Percentiles rank a stretch among this genome's conserved stretches.
phyloP scores from a whole-genome alignment of 1,140 invertebrate species.

The Lucilia sericata region DNA sequence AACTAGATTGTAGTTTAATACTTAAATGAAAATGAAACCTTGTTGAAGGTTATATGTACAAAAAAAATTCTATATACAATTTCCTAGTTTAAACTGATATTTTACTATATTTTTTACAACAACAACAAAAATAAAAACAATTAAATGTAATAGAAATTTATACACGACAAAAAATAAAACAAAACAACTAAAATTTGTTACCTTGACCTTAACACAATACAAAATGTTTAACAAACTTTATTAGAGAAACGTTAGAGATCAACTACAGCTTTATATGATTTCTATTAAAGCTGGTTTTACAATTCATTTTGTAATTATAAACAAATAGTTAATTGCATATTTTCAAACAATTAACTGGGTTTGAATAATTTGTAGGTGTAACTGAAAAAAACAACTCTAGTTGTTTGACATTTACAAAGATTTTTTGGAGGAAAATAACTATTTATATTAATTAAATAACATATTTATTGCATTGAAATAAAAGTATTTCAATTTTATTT shows the following conservation, averaged over 20 bases:
- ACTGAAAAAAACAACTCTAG: background rate
- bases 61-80: background rate
- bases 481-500: too few relatives aligned
- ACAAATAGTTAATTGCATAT: background rate
- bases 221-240: slow-evolving; percentile 3
- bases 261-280: background rate
- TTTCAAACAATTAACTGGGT: background rate
- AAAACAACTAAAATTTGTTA: slow-evolving; percentile 46
- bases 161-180: background rate
- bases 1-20: background rate
- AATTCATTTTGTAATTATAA: too few relatives aligned
- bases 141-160: slow-evolving; percentile 30
- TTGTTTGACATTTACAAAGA: too few relatives aligned
- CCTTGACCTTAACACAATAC: slow-evolving; percentile 66
- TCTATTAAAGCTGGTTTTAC: background rate
- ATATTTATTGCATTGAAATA: too few relatives aligned
- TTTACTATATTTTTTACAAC: background rate
- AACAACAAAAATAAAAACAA: slow-evolving; percentile 8
- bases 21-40: slow-evolving; percentile 42
- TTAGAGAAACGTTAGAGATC: background rate
- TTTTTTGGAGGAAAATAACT: too few relatives aligned
- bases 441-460: too few relatives aligned
- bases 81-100: slow-evolving; percentile 13
- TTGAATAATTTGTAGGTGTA: slow-evolving; percentile 1
- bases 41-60: slow-evolving; percentile 21